Conservation (phyloP, 2,888 invertebrate species). For the Drosophila parthenogenetica region DNA sequence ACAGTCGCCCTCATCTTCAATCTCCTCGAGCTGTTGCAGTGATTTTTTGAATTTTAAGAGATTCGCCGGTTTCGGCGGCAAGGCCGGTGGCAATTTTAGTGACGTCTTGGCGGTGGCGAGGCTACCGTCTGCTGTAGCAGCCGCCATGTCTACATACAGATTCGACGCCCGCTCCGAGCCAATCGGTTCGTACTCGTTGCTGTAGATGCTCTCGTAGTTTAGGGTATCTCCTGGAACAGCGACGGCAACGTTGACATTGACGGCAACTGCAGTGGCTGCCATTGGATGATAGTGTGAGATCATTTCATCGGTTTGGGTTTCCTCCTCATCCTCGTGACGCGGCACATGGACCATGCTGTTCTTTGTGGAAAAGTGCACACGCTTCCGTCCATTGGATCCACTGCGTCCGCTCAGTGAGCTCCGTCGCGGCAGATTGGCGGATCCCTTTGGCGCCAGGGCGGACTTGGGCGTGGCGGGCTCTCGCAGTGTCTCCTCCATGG, state of each 20-base stretch:
- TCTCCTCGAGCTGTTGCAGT: slow-evolving; percentile 73
- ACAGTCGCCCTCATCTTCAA: slow-evolving; percentile 68
- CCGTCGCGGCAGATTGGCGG: slow-evolving; percentile 65
- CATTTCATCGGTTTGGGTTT: slow-evolving; percentile 41
- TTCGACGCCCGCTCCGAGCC: slow-evolving; percentile 85
- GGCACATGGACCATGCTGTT: slow-evolving; percentile 87
- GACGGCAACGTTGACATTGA: neutral
- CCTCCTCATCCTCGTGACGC: slow-evolving; percentile 78
- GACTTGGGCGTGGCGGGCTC: slow-evolving; percentile 60
- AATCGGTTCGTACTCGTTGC: slow-evolving; percentile 91
- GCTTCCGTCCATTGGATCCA: slow-evolving; percentile 84
- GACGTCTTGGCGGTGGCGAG: slow-evolving; percentile 54
- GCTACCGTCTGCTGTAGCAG: slow-evolving; percentile 83
- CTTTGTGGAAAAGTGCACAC: slow-evolving; percentile 88
- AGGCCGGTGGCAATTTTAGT: slow-evolving; percentile 87
- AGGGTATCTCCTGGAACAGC: slow-evolving; percentile 78
- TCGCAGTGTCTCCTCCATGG: slow-evolving; percentile 86
- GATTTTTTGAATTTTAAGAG: slow-evolving; percentile 88
- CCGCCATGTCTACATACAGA: slow-evolving; percentile 89
- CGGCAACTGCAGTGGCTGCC: slow-evolving; percentile 21
- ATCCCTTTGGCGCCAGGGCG: slow-evolving; percentile 36
- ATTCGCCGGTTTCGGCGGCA: slow-evolving; percentile 92
- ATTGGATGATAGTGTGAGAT: slow-evolving; percentile 70
- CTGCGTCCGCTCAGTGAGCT: slow-evolving; percentile 77
- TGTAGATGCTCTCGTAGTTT: slow-evolving; percentile 88